Evolutionary conservation across 30 jellyfish, hydroid and myxozoan genomes (phyloP).

Genomic region (Aurelia sp.): DNA sequence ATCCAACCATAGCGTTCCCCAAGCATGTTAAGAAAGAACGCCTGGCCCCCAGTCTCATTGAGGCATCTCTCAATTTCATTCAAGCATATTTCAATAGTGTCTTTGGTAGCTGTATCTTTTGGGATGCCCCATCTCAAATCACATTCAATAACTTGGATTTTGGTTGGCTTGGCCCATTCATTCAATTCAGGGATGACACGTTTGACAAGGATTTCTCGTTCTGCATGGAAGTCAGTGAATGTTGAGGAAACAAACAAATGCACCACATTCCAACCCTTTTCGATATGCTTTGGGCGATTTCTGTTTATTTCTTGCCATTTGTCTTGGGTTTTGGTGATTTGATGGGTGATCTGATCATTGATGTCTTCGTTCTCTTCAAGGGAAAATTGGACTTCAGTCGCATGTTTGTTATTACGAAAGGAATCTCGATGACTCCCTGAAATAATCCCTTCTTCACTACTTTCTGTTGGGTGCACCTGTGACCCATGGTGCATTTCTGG

Average conservation of each 20-base stretch:
- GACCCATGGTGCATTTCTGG: too few species aligned
- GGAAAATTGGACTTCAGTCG: too few species aligned
- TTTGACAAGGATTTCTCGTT: conserved; percentile 83
- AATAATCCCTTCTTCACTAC: too few species aligned
- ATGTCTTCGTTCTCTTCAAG: too few species aligned
- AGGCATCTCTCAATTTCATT: conserved; percentile 80
- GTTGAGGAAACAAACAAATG: conserved; percentile 87
- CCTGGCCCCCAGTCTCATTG: conserved; percentile 84
- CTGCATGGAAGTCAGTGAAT: conserved; percentile 87
- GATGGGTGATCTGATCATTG: background rate
- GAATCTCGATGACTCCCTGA: too few species aligned
- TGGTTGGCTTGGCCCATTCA: conserved; percentile 71
- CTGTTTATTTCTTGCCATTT: conserved; percentile 24
- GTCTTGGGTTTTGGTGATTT: conserved; percentile 16
- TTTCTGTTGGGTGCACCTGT: too few species aligned
- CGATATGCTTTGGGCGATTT: conserved; percentile 7
- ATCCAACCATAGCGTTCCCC: conserved; percentile 97
- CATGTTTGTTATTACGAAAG: too few species aligned
- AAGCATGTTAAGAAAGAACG: conserved; percentile 79
- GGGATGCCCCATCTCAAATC: conserved; percentile 98
- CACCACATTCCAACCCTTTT: conserved; percentile 77
- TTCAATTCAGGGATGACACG: conserved; percentile 77
- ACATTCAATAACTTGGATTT: conserved; percentile 83
- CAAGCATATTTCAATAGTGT: conserved; percentile 72
- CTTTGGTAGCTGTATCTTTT: conserved; percentile 78